These are phyloP conservation scores for Podargus strigoides DNA, from an alignment of 2,797 vertebrate genomes.

Conservation along the genomic window DNA sequence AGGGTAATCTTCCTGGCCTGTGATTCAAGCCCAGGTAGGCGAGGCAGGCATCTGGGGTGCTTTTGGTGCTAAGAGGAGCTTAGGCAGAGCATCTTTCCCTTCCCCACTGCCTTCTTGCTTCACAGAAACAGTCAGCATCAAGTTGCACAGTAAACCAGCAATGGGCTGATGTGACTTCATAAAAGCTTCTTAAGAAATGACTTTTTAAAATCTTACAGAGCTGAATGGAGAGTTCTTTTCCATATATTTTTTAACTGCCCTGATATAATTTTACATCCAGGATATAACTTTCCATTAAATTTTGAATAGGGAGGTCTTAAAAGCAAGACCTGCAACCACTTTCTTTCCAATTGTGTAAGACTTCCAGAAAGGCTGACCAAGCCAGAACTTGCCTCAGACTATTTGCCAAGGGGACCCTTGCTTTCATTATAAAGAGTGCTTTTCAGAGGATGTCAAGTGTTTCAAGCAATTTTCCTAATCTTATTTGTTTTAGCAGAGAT, in stretches of 20 bases:
- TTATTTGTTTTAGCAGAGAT: slow-evolving; percentile 27
- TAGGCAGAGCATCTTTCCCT: background rate
- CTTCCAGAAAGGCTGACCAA: slow-evolving; percentile 17
- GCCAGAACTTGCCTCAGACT: background rate
- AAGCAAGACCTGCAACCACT: background rate
- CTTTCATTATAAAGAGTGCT: slow-evolving; percentile 9
- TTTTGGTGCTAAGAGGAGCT: background rate
- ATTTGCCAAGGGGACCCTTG: slow-evolving; percentile 5
- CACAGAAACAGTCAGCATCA: accelerated
- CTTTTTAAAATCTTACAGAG: background rate
- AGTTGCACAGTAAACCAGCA: background rate
- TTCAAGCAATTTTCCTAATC: slow-evolving; percentile 15
- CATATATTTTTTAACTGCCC: slow-evolving; percentile 4
- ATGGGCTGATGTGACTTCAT: background rate
- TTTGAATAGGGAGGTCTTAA: slow-evolving; percentile 20
- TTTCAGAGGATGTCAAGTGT: background rate
- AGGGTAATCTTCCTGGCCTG: background rate
- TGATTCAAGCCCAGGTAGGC: background rate
- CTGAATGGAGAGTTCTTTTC: slow-evolving; percentile 23
- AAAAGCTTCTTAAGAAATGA: slow-evolving; percentile 15
- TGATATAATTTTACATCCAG: slow-evolving; percentile 46
- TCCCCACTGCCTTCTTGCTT: background rate
- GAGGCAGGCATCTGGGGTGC: background rate
- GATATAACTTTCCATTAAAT: slow-evolving; percentile 31
- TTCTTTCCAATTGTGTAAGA: background rate